Evolutionary conservation across 2,797 vertebrate species (phyloP).

Genomic region (Smutsia temminckii): DNA sequence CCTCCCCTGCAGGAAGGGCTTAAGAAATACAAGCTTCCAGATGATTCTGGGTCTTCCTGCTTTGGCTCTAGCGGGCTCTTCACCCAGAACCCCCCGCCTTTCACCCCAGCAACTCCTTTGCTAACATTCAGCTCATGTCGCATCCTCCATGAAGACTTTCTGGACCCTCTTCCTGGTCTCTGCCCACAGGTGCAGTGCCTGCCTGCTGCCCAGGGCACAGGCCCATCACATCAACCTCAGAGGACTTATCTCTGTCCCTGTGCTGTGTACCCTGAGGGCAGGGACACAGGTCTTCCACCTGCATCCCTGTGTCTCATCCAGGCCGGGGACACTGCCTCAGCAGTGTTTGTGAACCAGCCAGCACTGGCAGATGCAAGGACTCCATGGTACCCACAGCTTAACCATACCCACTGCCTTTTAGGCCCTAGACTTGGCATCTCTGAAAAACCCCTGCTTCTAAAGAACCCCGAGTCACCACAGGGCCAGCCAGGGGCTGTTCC

Average conservation of each 20-base stretch:
- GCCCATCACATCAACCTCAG: not conserved
- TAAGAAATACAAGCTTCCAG: not conserved
- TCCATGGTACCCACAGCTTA: not conserved
- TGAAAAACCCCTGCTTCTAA: not conserved
- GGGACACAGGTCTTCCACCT: not conserved
- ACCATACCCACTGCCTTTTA: not conserved
- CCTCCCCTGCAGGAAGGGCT: not conserved
- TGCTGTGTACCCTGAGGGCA: not conserved
- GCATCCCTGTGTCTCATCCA: not conserved
- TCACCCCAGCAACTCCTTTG: not conserved
- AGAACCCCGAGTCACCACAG: not conserved
- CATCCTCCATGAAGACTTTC: not conserved
- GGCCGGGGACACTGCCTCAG: too few relatives aligned
- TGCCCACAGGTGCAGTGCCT: too few relatives aligned
- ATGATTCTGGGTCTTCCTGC: not conserved
- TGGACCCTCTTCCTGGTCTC: not conserved
- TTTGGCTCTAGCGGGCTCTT: not conserved
- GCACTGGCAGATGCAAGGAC: not conserved
- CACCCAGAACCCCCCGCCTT: accelerated
- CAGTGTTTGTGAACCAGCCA: not conserved
- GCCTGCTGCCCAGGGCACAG: not conserved
- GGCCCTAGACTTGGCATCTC: not conserved
- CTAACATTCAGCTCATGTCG: not conserved
- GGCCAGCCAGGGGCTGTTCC: too few relatives aligned
- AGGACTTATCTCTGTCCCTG: too few relatives aligned